Base-by-base conservation (phyloP, 2,888 invertebrate species). In the Melipona bicolor region DNA sequence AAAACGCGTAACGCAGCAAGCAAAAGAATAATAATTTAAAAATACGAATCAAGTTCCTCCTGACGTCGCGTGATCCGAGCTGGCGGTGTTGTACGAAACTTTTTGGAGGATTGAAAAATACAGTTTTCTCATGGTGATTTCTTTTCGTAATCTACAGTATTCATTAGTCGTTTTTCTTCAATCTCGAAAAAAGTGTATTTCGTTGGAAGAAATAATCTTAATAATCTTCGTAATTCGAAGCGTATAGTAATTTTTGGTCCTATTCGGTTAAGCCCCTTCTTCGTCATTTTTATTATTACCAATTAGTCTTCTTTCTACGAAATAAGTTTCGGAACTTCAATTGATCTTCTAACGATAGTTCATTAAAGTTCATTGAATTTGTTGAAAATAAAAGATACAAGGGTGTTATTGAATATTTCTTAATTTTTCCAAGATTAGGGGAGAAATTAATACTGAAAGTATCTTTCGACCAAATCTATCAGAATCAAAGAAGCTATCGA, bases 31-130 rank as follows among this genome's bases (percentile, higher is more conserved):
- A 56, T 3, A 32, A 56, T 56, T 32, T 36, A 36, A 36, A 36
- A 65, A 21, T 19, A 43, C n/a, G 27, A 84, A 83, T 74, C 77
- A 84, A 85, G 85, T 85, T 85, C 85, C 85, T 85, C 70, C 69
- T 56, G 70, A 54, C 78, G 72, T 69, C 77, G 59, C 75, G 68
- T 65, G 80, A 75, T 78, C 68, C 54, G 64, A 62, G 62, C 6
- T 52, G 4, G 65, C 56, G 69, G 75, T 49, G 72, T 68, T 43
- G 67, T 54, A 54, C 79, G 52, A 74, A 4, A 27, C 73, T 65
- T 71, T 32, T 49, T 54, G 49, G 32, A n/a, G 0, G 71, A 84
- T 67, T 15, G 27, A 71, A 67, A 27, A 77, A 67, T 77, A 69
- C 68, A 64, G 67, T 68, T 9, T 43, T 71, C 74, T 4, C 17